phyloP scores from a whole-genome alignment of 1,140 invertebrate species.

The Eupristina koningsbergeri region DNA sequence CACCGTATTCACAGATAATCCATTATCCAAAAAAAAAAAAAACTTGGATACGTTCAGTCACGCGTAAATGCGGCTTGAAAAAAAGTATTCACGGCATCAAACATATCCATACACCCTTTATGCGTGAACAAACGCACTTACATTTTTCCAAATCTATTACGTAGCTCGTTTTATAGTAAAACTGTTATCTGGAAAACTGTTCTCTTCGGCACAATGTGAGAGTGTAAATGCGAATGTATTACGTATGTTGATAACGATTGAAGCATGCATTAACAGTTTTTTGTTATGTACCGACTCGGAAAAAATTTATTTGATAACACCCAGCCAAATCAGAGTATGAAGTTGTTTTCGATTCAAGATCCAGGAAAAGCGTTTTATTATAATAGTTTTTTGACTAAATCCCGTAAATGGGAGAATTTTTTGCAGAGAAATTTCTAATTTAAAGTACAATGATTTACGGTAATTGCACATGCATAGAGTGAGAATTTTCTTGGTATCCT shows the following conservation, averaged over 20 bases:
- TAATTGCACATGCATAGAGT: too few species aligned
- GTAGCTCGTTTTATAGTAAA: conserved; percentile 18
- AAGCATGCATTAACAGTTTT: neutral
- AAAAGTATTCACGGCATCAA: neutral
- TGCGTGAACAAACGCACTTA: conserved; percentile 10
- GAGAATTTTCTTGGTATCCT: too few species aligned
- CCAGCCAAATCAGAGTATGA: too few species aligned
- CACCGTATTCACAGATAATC: neutral
- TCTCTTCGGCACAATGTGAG: neutral
- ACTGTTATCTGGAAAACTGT: neutral
- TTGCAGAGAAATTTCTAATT: too few species aligned
- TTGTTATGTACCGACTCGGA: too few species aligned
- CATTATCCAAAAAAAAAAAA: conserved; percentile 13
- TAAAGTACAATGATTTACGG: too few species aligned
- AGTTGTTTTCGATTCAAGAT: too few species aligned
- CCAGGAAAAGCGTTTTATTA: too few species aligned
- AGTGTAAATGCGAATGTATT: neutral
- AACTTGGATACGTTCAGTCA: neutral
- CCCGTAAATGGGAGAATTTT: too few species aligned
- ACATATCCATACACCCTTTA: neutral
- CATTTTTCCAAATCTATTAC: conserved; percentile 19
- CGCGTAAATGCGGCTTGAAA: conserved; percentile 25
- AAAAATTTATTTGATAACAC: too few species aligned
- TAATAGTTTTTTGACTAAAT: too few species aligned
- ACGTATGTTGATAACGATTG: neutral